phyloP scores from a whole-genome alignment of 2,888 invertebrate species.

The Zygogramma bicolorata region DNA sequence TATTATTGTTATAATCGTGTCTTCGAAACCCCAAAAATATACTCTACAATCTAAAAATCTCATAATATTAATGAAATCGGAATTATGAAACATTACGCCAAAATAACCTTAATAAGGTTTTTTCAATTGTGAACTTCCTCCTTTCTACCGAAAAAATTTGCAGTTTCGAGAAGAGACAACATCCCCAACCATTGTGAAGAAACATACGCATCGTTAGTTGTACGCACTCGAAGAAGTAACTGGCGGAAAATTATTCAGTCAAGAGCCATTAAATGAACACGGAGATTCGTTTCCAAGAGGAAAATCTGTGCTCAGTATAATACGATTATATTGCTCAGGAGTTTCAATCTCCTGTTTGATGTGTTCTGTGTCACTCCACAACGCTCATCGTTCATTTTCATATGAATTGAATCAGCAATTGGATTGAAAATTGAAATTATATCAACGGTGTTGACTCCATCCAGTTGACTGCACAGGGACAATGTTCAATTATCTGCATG shows the following conservation, averaged over 20 bases:
- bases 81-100: too few relatives aligned
- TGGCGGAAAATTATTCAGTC: slow-evolving; percentile 9
- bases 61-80: too few relatives aligned
- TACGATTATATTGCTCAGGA: not conserved
- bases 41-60: too few relatives aligned
- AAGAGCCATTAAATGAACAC: not conserved
- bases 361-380: not conserved
- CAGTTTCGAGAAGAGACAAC: not conserved
- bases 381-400: not conserved
- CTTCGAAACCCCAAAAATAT: too few relatives aligned
- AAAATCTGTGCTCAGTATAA: not conserved
- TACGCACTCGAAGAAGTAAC: not conserved
- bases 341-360: not conserved
- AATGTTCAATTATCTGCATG: too few relatives aligned
- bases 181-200: not conserved
- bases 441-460: too few relatives aligned
- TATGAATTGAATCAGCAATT: not conserved
- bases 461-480: too few relatives aligned
- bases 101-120: too few relatives aligned
- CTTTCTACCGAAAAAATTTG: too few relatives aligned
- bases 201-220: not conserved
- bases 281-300: not conserved
- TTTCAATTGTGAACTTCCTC: too few relatives aligned
- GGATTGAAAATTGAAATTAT: too few relatives aligned
- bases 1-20: too few relatives aligned